phyloP scores from a whole-genome alignment of 1,140 invertebrate genomes.

The Drosophila bocki region DNA sequence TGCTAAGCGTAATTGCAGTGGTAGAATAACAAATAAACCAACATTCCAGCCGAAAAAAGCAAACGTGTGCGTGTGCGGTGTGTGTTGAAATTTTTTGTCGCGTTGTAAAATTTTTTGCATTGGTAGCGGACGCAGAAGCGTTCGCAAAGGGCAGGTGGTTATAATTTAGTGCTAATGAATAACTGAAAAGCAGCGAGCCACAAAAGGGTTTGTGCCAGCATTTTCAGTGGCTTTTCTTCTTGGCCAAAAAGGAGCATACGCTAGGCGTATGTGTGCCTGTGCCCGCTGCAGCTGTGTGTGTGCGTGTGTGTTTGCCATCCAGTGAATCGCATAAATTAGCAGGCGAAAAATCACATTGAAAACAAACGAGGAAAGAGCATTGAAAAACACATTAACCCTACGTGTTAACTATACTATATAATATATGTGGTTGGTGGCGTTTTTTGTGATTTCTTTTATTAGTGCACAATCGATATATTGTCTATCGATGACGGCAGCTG shows the following conservation, averaged over 20 bases:
- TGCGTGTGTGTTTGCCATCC: conserved; percentile 56
- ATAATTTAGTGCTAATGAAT: conserved; percentile 28
- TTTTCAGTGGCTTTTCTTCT: conserved; percentile 57
- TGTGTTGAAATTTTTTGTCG: conserved; percentile 65
- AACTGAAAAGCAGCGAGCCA: conserved; percentile 13
- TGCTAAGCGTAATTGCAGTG: conserved; percentile 40
- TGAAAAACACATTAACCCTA: conserved; percentile 26
- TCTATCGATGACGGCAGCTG: conserved; percentile 76
- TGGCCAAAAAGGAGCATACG: conserved; percentile 64
- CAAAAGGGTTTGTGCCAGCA: conserved; percentile 25
- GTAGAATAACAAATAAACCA: conserved; percentile 13
- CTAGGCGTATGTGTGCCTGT: conserved; percentile 33
- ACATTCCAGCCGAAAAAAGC: conserved; percentile 41
- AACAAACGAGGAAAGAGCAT: conserved; percentile 40
- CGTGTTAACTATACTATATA: conserved; percentile 43
- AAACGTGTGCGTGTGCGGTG: conserved; percentile 36
- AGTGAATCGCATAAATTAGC: conserved; percentile 63
- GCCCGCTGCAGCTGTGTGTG: conserved; percentile 11
- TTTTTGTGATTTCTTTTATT: conserved; percentile 33
- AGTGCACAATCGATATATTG: conserved; percentile 40
- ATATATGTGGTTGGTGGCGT: conserved; percentile 17
- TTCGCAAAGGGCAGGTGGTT: conserved; percentile 57
- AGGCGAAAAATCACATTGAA: conserved; percentile 41
- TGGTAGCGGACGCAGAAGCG: conserved; percentile 42
- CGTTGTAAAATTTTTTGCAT: conserved; percentile 75